These are phyloP conservation scores for Steatocranus sp. DNA, from an alignment of 2,797 vertebrate genomes.

Conservation along the genomic window DNA sequence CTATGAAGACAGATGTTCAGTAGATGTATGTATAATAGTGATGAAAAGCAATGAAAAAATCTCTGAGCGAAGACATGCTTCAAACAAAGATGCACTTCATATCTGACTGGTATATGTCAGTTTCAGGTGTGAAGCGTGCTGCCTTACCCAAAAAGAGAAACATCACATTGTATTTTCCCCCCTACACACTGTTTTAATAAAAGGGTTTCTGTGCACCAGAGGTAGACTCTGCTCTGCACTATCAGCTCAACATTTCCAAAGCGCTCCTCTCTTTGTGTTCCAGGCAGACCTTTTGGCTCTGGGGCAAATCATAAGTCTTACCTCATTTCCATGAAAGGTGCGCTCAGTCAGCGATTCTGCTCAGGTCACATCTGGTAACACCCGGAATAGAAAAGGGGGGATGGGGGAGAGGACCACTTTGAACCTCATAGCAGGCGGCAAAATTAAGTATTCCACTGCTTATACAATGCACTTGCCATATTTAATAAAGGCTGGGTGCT, in stretches of 20 bases:
- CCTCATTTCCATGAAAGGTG: slow-evolving; percentile 67
- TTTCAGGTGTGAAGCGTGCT: slow-evolving; percentile 19
- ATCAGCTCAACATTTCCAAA: slow-evolving; percentile 41
- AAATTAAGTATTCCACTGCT: slow-evolving; percentile 17
- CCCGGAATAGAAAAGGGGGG: slow-evolving; percentile 6
- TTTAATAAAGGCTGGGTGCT: not conserved
- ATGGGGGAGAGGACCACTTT: slow-evolving; percentile 29
- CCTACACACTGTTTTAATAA: slow-evolving; percentile 48
- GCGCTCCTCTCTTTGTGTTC: slow-evolving; percentile 46
- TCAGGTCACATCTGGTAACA: slow-evolving; percentile 71
- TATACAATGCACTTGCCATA: not conserved
- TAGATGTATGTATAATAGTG: not conserved
- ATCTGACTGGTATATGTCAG: not conserved
- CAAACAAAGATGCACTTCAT: not conserved
- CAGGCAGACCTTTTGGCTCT: slow-evolving; percentile 43
- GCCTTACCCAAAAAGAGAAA: slow-evolving; percentile 14
- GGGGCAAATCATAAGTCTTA: slow-evolving; percentile 53
- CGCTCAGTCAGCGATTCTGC: slow-evolving; percentile 41
- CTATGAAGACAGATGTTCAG: not conserved
- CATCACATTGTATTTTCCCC: not conserved
- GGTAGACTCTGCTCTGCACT: slow-evolving; percentile 10
- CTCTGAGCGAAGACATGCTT: not conserved
- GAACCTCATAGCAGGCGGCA: slow-evolving; percentile 63
- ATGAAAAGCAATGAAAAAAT: not conserved
- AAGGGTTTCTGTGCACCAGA: not conserved